phyloP scores from a whole-genome alignment of 2,113 vertebrate species.

The Anthoscopus minutus region DNA sequence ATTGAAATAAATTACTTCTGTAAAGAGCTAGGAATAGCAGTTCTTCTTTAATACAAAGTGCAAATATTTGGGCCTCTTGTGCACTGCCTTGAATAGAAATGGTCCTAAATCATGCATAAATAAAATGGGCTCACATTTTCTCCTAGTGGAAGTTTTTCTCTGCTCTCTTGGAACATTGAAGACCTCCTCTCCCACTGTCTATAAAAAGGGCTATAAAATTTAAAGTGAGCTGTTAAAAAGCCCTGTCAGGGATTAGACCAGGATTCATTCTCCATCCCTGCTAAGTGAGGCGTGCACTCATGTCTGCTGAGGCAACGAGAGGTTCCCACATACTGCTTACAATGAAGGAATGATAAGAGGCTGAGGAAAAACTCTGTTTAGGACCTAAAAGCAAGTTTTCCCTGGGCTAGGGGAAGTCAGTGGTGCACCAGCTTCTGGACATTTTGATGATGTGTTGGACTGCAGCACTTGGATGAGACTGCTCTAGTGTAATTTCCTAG shows the following conservation, averaged over 20 bases:
- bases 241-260: neutral
- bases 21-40: neutral
- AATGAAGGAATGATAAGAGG: neutral
- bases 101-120: neutral
- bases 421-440: neutral
- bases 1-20: constrained; percentile 35
- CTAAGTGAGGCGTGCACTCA: neutral
- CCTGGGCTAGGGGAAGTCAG: neutral
- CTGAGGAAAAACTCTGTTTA: neutral
- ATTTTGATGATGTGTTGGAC: neutral
- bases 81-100: constrained; percentile 21
- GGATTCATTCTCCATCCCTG: neutral
- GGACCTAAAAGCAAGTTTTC: neutral
- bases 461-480: neutral
- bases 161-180: constrained; percentile 17
- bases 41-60: constrained; percentile 30
- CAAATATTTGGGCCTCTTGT: constrained; percentile 37
- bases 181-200: neutral
- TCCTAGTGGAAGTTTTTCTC: neutral
- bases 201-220: constrained; percentile 21
- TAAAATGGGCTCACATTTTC: neutral
- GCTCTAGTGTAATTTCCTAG: neutral
- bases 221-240: neutral
- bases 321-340: neutral
- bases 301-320: neutral